These are phyloP conservation scores for Rhagonycha fulva DNA, from an alignment of 2,888 invertebrate genomes.

Conservation along the genomic window DNA sequence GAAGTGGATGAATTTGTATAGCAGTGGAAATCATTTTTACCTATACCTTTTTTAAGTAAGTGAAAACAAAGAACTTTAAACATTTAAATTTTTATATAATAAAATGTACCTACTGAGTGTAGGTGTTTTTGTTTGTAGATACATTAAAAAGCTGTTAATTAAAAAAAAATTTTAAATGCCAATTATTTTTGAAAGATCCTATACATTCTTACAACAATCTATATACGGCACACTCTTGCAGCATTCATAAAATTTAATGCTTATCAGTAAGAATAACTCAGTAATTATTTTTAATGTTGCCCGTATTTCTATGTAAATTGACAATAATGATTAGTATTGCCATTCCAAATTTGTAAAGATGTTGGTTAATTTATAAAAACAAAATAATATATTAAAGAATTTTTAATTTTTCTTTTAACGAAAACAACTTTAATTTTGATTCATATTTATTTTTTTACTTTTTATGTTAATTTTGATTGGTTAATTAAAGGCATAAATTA, in stretches of 20 bases:
- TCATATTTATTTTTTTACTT: too few species aligned
- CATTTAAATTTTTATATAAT: not conserved
- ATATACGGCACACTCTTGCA: not conserved
- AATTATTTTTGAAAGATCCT: not conserved
- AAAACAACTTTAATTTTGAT: not conserved
- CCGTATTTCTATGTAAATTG: conserved; percentile 24
- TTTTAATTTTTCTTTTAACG: not conserved
- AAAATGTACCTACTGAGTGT: not conserved
- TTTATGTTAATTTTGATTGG: too few species aligned
- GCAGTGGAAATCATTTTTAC: not conserved
- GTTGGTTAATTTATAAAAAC: conserved; percentile 5
- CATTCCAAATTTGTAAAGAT: conserved; percentile 22
- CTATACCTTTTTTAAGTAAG: not conserved
- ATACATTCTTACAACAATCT: not conserved
- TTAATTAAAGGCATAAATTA: too few species aligned
- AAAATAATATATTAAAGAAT: not conserved
- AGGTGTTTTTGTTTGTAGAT: not conserved
- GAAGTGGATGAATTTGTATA: not conserved
- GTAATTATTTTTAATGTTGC: conserved; percentile 21
- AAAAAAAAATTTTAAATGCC: not conserved
- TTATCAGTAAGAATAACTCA: conserved; percentile 6
- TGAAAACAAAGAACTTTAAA: not conserved
- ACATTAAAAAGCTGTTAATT: not conserved
- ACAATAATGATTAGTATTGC: conserved; percentile 13
- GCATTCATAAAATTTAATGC: conserved; percentile 7